Conservation (phyloP, 2,113 vertebrate genomes). For the Trachemys scripta region DNA sequence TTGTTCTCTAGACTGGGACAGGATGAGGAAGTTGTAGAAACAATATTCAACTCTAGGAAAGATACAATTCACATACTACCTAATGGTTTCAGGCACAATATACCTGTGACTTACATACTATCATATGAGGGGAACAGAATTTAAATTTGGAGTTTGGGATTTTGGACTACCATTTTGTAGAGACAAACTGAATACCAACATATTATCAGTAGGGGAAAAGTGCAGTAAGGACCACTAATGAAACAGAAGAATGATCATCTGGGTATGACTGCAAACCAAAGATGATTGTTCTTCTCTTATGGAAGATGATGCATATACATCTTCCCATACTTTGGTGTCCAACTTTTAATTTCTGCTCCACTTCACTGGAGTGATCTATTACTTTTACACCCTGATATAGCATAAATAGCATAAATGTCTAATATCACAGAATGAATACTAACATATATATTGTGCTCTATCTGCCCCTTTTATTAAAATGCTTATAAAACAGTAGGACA, state of each 20-base stretch:
- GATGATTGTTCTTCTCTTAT: background rate
- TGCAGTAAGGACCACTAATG: background rate
- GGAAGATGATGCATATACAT: background rate
- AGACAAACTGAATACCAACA: background rate
- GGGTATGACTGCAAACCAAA: background rate
- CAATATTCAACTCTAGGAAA: background rate
- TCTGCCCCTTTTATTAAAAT: background rate
- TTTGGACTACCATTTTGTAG: background rate
- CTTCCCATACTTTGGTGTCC: accelerated
- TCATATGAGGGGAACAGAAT: background rate
- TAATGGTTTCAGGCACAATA: background rate
- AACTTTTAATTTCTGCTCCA: background rate
- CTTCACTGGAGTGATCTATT: background rate
- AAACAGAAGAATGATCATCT: background rate
- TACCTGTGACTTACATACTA: background rate
- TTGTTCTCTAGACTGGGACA: background rate
- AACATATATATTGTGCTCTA: too few relatives aligned
- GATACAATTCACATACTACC: background rate
- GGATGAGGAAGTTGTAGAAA: background rate
- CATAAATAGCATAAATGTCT: background rate
- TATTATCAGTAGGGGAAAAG: background rate
- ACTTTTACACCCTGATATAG: background rate
- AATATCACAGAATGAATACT: background rate
- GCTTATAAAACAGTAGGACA: background rate
- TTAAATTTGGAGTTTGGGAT: background rate